Percentiles rank a stretch among this genome's conserved stretches.
Evolutionary conservation across 2,888 invertebrate genomes (phyloP).

Genomic region (Ernsta delagoae): DNA sequence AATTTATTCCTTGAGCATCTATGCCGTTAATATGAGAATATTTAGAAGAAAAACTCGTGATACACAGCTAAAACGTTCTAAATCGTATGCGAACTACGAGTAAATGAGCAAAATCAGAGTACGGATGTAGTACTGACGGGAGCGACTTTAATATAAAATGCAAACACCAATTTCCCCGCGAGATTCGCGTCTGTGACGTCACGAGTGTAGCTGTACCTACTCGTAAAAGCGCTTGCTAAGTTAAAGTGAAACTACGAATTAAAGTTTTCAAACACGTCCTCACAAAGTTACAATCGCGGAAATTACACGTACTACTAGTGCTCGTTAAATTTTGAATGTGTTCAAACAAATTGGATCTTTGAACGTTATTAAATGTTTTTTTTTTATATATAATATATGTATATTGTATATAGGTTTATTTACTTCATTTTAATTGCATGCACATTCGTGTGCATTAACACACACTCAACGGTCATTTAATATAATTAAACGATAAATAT

Average conservation of each 20-base stretch:
- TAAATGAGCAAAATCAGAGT: neutral
- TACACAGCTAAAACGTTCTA: too few species aligned
- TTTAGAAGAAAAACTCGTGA: too few species aligned
- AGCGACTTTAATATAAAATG: constrained; percentile 6
- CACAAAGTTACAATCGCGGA: constrained; percentile 3
- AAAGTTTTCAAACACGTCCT: constrained; percentile 8
- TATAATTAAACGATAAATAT: neutral
- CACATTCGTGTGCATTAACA: too few species aligned
- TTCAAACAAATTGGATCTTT: neutral
- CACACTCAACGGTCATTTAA: too few species aligned
- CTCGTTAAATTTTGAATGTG: neutral
- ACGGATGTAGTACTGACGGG: neutral
- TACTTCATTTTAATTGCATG: too few species aligned
- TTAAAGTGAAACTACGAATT: neutral
- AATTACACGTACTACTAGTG: neutral
- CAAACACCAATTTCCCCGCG: neutral
- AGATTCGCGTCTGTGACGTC: neutral
- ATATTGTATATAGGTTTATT: too few species aligned
- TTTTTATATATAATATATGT: neutral
- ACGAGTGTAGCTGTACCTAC: neutral
- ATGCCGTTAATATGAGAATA: too few species aligned
- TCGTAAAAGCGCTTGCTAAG: constrained; percentile 2
- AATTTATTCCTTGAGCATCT: neutral
- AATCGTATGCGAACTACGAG: too few species aligned
- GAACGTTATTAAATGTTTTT: neutral